Base-by-base conservation (phyloP, 2,113 vertebrate genomes). In the Verasper variegatus region DNA sequence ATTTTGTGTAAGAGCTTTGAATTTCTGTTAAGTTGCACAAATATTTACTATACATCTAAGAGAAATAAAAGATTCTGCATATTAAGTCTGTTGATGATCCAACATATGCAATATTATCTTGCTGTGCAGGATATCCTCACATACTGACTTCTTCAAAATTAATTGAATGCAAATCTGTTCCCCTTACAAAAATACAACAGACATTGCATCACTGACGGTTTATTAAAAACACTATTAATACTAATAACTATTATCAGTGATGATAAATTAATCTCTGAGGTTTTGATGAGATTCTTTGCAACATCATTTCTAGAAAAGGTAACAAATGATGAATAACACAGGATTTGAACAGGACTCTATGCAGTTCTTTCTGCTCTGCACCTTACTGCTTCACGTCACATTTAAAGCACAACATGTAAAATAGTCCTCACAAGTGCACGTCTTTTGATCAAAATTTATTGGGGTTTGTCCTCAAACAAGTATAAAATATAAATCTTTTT, bases 401-500 rank as follows among this genome's bases (percentile, higher is more conserved):
- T 51, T 61, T 31, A 82, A 68, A 31, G 31, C 31, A 31, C 7
- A 78, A 72, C 56, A 70, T 2, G 15, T 21, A 79, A 77, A 56
- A 72, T 42, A 68, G 57, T 35, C 58, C 37, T 71, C 42, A 71
- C 57, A 24, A 58, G 8, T 59, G 45, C 52, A 77, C 31, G 7
- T 31, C 6, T 31, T 91, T 88, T 88, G 76, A 89, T 88, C 83
- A 77, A 88, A 92, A 90, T 94, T 91, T 92, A 93, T 92, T 94
- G 85, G 82, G 71, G 84, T 86, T 90, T 86, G 74, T 94, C 87
- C 87, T 91, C 83, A 92, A 93, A 94, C 91, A 92, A 91, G 91
- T 94, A 93, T 85, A 94, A 94, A 94, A 94, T 92, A 93, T 92
- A 91, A 86, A 86, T 88, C 80, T 85, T 91, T 80, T 61, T 61